A percentile compares a stretch with the other conserved stretches of the same genome.
phyloP scores from a whole-genome alignment of 64 coral and sea anemone genomes.

The Cladopsammia gracilis region DNA sequence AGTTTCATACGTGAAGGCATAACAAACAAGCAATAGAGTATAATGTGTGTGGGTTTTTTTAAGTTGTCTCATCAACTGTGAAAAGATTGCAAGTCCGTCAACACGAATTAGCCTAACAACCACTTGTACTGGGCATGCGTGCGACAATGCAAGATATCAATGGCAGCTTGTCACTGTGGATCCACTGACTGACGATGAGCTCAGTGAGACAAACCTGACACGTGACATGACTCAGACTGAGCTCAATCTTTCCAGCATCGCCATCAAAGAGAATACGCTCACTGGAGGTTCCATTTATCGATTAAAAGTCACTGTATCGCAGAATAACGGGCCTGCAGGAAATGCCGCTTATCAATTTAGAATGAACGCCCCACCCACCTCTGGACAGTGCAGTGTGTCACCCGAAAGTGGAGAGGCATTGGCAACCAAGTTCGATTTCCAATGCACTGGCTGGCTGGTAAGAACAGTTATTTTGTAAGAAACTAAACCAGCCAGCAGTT shows the following conservation, averaged over 20 bases:
- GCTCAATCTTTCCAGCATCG: slow-evolving; percentile 52
- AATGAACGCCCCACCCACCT: slow-evolving; percentile 62
- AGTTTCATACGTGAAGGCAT: too few species aligned
- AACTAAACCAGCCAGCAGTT: too few species aligned
- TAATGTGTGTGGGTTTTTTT: not conserved
- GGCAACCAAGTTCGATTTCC: slow-evolving; percentile 65
- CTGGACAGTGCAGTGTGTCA: slow-evolving; percentile 50
- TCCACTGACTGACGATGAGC: not conserved
- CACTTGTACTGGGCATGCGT: slow-evolving; percentile 6
- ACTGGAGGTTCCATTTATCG: slow-evolving; percentile 7
- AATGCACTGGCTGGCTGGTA: slow-evolving; percentile 52
- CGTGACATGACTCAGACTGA: slow-evolving; percentile 53
- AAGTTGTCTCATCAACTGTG: slow-evolving; percentile 85
- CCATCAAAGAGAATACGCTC: slow-evolving; percentile 51
- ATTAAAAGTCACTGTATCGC: slow-evolving; percentile 39
- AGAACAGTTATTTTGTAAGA: not conserved
- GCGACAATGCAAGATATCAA: not conserved
- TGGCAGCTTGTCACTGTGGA: not conserved
- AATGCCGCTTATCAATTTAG: slow-evolving; percentile 69
- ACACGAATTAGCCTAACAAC: slow-evolving; percentile 66
- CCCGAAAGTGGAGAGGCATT: slow-evolving; percentile 60
- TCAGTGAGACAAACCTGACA: not conserved
- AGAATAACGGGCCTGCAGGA: slow-evolving; percentile 30
- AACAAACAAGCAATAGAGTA: too few species aligned
- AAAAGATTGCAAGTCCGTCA: slow-evolving; percentile 30